Evolutionary conservation across 2,113 vertebrate species (phyloP).

Genomic region (Aplodontia rufa): DNA sequence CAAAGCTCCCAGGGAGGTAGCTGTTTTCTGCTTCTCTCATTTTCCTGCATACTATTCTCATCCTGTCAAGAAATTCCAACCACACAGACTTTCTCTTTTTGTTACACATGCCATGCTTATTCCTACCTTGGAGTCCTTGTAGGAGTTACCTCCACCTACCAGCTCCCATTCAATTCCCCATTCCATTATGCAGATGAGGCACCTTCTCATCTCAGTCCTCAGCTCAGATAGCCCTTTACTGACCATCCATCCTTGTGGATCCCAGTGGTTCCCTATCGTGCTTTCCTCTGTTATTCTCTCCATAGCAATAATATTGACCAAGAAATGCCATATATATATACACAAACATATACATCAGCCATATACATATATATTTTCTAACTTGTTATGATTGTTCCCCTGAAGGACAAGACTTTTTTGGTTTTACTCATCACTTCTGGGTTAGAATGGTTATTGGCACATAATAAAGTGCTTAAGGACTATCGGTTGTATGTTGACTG

Average conservation of each 20-base stretch:
- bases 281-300: not conserved
- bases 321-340: too few relatives aligned
- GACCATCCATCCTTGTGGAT: not conserved
- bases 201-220: not conserved
- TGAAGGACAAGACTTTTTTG: not conserved
- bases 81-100: not conserved
- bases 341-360: too few relatives aligned
- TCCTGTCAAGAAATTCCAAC: not conserved
- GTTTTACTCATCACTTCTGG: not conserved
- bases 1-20: not conserved
- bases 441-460: not conserved
- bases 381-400: not conserved
- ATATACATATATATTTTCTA: too few relatives aligned
- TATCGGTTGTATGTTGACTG: not conserved
- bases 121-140: not conserved
- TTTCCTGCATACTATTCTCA: not conserved
- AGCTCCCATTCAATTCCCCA: not conserved
- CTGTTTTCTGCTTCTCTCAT: not conserved
- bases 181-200: not conserved
- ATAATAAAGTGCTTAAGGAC: not conserved
- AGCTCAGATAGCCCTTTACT: not conserved
- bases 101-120: not conserved
- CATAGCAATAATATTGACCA: not conserved
- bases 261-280: not conserved
- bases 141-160: not conserved